Conservation (phyloP, 2,113 vertebrate species). For the Gambusia affinis region DNA sequence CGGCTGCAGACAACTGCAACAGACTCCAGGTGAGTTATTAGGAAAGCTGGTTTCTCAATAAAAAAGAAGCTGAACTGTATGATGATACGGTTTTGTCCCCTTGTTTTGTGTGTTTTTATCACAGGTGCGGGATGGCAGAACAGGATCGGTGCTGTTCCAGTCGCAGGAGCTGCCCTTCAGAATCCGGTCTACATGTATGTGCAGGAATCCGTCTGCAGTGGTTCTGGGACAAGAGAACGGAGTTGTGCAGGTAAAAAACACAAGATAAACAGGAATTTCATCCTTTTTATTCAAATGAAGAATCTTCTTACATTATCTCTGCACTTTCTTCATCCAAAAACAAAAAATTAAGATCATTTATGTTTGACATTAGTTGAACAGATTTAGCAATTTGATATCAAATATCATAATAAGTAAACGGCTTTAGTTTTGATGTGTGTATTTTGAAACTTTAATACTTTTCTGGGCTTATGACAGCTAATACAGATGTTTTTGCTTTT, state of each 20-base stretch:
- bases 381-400: not conserved
- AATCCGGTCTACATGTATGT: constrained; percentile 87
- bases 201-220: constrained; percentile 73
- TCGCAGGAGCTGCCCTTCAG: constrained; percentile 79
- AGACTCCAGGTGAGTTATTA: constrained; percentile 84
- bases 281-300: too few species aligned
- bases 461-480: too few species aligned
- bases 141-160: constrained; percentile 80
- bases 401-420: constrained; percentile 7
- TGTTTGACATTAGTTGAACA: too few species aligned
- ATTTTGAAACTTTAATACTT: too few species aligned
- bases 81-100: not conserved
- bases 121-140: constrained; percentile 86
- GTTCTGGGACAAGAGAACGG: constrained; percentile 87
- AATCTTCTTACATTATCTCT: too few species aligned
- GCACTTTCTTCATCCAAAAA: too few species aligned
- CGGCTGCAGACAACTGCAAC: constrained; percentile 87
- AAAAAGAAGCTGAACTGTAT: not conserved
- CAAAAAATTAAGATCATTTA: too few species aligned
- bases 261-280: not conserved
- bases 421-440: too few species aligned
- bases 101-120: constrained; percentile 23
- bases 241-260: constrained; percentile 82
- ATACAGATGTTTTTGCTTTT: too few species aligned
- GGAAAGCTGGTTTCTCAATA: not conserved